A percentile compares a stretch with the other conserved stretches of the same genome.
Evolutionary conservation across 1,140 invertebrate species (phyloP).

Genomic region (Papilio helenus): DNA sequence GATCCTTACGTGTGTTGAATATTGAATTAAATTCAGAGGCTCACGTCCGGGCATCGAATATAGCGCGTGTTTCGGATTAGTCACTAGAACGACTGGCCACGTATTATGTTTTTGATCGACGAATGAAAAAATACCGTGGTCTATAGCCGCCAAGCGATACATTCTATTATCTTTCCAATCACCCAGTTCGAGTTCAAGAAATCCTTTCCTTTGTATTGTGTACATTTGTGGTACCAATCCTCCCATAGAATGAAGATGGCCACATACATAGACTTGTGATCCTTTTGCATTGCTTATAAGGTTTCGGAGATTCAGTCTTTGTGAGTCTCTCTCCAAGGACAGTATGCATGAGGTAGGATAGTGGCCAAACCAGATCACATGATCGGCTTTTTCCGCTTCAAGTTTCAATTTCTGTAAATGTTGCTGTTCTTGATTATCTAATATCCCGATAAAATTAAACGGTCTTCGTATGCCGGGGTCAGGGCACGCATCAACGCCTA

Average conservation of each 20-base stretch:
- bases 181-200: slow-evolving; percentile 94
- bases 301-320: slow-evolving; percentile 83
- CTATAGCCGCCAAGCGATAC: slow-evolving; percentile 92
- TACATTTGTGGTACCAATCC: slow-evolving; percentile 94
- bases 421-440: slow-evolving; percentile 87
- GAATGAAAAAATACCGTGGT: slow-evolving; percentile 96
- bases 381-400: slow-evolving; percentile 73
- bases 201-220: slow-evolving; percentile 91
- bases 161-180: slow-evolving; percentile 97
- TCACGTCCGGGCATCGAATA: slow-evolving; percentile 90
- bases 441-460: slow-evolving; percentile 95
- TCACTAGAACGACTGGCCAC: slow-evolving; percentile 93
- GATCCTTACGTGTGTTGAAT: slow-evolving; percentile 92
- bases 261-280: slow-evolving; percentile 90
- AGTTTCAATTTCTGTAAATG: slow-evolving; percentile 73
- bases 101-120: slow-evolving; percentile 89
- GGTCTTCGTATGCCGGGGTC: slow-evolving; percentile 93
- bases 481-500: slow-evolving; percentile 94
- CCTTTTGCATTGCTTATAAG: slow-evolving; percentile 82
- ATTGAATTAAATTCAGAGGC: slow-evolving; percentile 86
- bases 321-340: slow-evolving; percentile 78
- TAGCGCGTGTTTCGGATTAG: slow-evolving; percentile 94
- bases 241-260: slow-evolving; percentile 94
- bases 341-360: slow-evolving; percentile 96
- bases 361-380: slow-evolving; percentile 90